Percentiles rank a stretch among this genome's conserved stretches.
phyloP scores from a whole-genome alignment of 2,797 vertebrate species.

The Enteromius trimaculatus region DNA sequence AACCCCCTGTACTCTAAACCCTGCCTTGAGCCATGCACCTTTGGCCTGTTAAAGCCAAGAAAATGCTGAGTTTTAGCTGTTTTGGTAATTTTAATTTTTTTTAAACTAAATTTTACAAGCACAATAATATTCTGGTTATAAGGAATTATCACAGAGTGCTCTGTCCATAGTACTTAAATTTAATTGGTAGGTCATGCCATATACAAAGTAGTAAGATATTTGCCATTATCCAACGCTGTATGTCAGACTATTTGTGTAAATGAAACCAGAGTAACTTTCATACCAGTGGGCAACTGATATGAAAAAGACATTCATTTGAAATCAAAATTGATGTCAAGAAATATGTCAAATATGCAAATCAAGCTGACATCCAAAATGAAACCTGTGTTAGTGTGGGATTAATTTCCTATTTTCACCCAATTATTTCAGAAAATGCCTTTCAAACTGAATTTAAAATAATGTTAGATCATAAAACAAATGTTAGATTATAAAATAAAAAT shows the following conservation, averaged over 20 bases:
- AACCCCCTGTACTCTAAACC: slow-evolving; percentile 11
- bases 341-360: neutral
- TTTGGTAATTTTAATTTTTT: neutral
- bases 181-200: neutral
- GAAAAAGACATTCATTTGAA: neutral
- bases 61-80: neutral
- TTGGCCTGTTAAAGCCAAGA: slow-evolving; percentile 6
- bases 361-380: neutral
- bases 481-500: neutral
- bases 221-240: neutral
- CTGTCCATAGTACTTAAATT: neutral
- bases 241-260: neutral
- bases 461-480: neutral
- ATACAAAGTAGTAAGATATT: neutral
- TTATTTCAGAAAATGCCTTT: neutral
- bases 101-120: neutral
- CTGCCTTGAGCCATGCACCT: slow-evolving; percentile 3
- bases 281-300: neutral
- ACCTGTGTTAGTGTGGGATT: neutral
- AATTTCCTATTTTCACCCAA: neutral
- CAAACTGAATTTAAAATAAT: neutral
- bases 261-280: neutral
- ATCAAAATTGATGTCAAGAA: neutral
- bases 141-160: neutral
- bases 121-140: neutral